A percentile compares a stretch with the other conserved stretches of the same genome.
These are phyloP conservation scores for Drosophila greeni DNA, from an alignment of 2,888 invertebrate species.

Conservation along the genomic window DNA sequence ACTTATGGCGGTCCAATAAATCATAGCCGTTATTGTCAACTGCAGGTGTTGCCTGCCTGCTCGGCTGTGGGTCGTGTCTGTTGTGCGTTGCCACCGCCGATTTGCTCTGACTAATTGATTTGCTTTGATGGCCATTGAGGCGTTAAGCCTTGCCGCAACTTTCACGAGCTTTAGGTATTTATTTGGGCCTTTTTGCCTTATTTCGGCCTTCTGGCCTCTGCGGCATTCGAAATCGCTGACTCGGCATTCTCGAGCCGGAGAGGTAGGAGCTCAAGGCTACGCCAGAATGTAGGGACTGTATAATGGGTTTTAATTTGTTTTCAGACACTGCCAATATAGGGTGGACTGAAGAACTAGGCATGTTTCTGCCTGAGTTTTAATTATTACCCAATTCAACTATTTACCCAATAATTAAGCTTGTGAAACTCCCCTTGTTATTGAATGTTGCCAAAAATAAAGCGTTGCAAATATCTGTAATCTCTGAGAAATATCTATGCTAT, in stretches of 20 bases:
- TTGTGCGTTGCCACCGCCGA: constrained; percentile 13
- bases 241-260: constrained; percentile 7
- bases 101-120: constrained; percentile 59
- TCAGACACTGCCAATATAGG: no score
- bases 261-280: constrained; percentile 17
- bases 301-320: not conserved
- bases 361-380: not conserved
- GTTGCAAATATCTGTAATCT: constrained; percentile 1
- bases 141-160: constrained; percentile 26
- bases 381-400: not conserved
- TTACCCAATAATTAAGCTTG: not conserved
- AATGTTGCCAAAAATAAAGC: not conserved
- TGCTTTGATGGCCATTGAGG: constrained; percentile 38
- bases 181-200: constrained; percentile 14
- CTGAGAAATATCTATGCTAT: not conserved
- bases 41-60: constrained; percentile 17
- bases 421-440: not conserved
- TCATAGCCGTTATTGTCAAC: constrained; percentile 43
- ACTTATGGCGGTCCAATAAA: constrained; percentile 5
- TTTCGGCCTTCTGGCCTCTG: constrained; percentile 17
- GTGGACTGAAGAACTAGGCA: no score
- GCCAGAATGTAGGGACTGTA: constrained; percentile 5
- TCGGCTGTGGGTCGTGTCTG: not conserved
- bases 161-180: constrained; percentile 21
- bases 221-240: constrained; percentile 3